Percentiles rank a stretch among this genome's conserved stretches.
Evolutionary conservation across 2,888 invertebrate genomes (phyloP).

Genomic region (Pyrrhopygopsis socrates): DNA sequence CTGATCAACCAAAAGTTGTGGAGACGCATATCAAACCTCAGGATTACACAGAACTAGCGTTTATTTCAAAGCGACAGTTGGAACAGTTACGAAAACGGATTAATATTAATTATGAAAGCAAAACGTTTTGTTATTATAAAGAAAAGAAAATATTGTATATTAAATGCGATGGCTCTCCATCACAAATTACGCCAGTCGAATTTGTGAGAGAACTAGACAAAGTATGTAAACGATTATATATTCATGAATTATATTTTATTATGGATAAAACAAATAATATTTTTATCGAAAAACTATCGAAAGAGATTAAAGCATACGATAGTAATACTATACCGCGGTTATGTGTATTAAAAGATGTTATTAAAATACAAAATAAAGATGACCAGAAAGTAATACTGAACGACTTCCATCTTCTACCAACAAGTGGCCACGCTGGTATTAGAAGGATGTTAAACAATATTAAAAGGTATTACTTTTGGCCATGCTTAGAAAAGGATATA

Average conservation of each 20-base stretch:
- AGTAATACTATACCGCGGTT: conserved; percentile 2
- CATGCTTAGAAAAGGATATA: conserved; percentile 56
- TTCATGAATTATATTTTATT: conserved; percentile 28
- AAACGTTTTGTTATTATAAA: no score
- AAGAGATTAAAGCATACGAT: background rate
- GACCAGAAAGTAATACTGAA: conserved; percentile 45
- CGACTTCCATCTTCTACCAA: conserved; percentile 60
- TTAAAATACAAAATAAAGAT: conserved; percentile 18
- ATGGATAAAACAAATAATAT: conserved; percentile 10
- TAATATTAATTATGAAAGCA: no score
- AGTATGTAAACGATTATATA: background rate
- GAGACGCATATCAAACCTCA: background rate
- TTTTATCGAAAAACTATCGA: background rate
- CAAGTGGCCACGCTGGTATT: conserved; percentile 39
- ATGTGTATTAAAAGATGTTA: conserved; percentile 13
- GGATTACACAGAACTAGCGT: no score
- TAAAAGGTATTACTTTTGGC: conserved; percentile 64
- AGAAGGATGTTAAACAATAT: conserved; percentile 62
- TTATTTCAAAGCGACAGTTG: no score
- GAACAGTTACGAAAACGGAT: no score
- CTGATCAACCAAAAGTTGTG: conserved; percentile 26
- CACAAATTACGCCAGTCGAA: no score
- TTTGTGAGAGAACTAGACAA: no score
- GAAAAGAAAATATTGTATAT: no score
- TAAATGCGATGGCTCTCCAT: no score